Percentiles rank a stretch among this genome's conserved stretches.
phyloP scores from a whole-genome alignment of 1,140 invertebrate genomes.

The Drosophila neocordata region DNA sequence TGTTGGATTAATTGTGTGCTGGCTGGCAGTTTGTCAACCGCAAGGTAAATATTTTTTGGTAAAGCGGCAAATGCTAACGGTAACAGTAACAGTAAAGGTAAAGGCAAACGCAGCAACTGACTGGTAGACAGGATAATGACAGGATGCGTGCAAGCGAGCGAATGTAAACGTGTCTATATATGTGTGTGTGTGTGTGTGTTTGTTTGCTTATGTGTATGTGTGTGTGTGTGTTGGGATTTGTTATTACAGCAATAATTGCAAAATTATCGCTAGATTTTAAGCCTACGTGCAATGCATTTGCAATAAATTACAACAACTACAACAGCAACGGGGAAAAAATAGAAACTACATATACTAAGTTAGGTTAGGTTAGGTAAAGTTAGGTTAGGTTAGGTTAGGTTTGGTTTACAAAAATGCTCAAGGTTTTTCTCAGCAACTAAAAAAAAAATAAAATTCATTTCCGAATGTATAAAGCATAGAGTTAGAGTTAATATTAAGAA shows the following conservation, averaged over 20 bases:
- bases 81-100: too few relatives aligned
- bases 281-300: slow-evolving; percentile 64
- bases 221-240: slow-evolving; percentile 49
- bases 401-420: too few relatives aligned
- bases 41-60: slow-evolving; percentile 81
- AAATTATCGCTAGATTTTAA: slow-evolving; percentile 77
- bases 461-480: too few relatives aligned
- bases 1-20: slow-evolving; percentile 80
- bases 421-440: too few relatives aligned
- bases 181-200: background rate
- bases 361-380: too few relatives aligned
- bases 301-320: slow-evolving; percentile 25
- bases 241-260: slow-evolving; percentile 80
- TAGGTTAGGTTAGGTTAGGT: too few relatives aligned
- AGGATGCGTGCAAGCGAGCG: slow-evolving; percentile 30
- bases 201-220: background rate
- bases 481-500: too few relatives aligned
- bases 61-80: slow-evolving; percentile 22
- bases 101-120: background rate
- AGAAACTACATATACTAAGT: background rate
- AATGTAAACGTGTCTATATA: background rate
- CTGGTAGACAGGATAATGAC: slow-evolving; percentile 55
- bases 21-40: slow-evolving; percentile 80
- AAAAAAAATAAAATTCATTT: too few relatives aligned
- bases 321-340: slow-evolving; percentile 25